Base-by-base conservation (phyloP, 2,888 invertebrate species). In the Scaptodrosophila latifasciaeformis region DNA sequence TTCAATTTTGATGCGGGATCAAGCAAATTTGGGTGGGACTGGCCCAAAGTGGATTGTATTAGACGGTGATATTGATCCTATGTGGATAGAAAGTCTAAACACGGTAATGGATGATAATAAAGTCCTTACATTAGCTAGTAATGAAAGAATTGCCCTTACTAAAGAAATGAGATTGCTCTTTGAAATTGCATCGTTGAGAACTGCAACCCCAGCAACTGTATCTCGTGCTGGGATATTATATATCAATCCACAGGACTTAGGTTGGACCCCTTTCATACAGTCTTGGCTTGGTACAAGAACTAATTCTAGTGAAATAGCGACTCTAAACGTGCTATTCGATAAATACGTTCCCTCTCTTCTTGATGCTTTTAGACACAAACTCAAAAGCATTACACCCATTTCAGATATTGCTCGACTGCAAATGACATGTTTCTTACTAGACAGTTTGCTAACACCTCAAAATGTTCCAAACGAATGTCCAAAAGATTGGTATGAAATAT, bases 31-130 rank as follows among this genome's bases (percentile, higher is more conserved):
- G 89, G 88, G 91, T 0, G 94, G 94, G 0, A 92, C 93, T 74
- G 92, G 93, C 0, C 93, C 95, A 0, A 96, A 96, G 84, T 97
- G 97, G 97, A 96, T 97, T 71, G 93, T 97, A 6, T 89, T 96
- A 42, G 97, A 97, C 85, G 97, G 97, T 13, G 97, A 97, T 82
- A 97, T 97, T 70, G 97, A 97, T 88, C 97, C 97, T 1, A 97
- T 97, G 96, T 97, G 97, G 97, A 97, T 97, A 79, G 97, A 97
- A 87, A 96, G 96, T 27, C 89, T 97, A 21, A 97, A 97, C 83
- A 97, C 97, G 2, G 91, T 97, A 13, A 97, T 97, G 97, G 97
- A 97, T 85, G 97, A 97, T 83, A 97, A 97, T 85, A 97, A 97
- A 88, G 93, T 92, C 3, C 84, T 97, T 62, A 97, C 97, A 0